phyloP scores from a whole-genome alignment of 2,113 vertebrate species.

The Budorcas taxicolor region DNA sequence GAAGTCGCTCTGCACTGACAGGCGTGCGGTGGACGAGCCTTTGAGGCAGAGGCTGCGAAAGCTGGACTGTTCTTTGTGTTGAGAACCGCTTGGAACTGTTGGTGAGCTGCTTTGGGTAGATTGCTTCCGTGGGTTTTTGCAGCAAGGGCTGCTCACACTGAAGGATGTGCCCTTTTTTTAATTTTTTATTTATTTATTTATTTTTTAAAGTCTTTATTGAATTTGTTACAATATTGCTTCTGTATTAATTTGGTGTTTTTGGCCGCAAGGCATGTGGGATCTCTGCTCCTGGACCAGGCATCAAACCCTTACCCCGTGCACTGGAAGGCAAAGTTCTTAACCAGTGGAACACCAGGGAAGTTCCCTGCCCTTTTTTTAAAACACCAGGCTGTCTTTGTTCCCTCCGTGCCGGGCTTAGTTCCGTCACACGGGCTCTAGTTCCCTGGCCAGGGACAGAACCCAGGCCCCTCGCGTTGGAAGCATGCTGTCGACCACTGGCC shows the following conservation, averaged over 20 bases:
- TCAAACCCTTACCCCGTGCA: background rate
- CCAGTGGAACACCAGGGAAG: background rate
- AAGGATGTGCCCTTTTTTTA: background rate
- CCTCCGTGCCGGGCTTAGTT: fast-evolving
- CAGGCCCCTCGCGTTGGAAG: fast-evolving
- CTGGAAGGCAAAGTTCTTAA: background rate
- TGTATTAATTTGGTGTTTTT: background rate
- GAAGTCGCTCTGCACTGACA: background rate
- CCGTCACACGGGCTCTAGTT: background rate
- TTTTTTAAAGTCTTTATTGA: background rate
- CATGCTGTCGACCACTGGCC: background rate
- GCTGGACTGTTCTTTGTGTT: background rate
- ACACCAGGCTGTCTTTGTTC: background rate
- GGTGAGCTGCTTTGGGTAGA: background rate
- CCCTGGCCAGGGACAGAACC: background rate
- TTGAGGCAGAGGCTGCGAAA: background rate
- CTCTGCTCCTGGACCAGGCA: background rate
- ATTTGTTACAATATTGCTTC: background rate
- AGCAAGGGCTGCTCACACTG: background rate
- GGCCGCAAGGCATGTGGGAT: background rate
- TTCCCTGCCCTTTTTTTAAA: background rate
- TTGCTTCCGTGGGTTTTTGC: background rate
- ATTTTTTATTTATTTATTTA: too few species aligned
- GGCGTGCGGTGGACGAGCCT: background rate
- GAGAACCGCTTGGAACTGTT: background rate